A percentile compares a stretch with the other conserved stretches of the same genome.
phyloP scores from a whole-genome alignment of 2,797 vertebrate genomes.

The Craterocephalus amniculus region DNA sequence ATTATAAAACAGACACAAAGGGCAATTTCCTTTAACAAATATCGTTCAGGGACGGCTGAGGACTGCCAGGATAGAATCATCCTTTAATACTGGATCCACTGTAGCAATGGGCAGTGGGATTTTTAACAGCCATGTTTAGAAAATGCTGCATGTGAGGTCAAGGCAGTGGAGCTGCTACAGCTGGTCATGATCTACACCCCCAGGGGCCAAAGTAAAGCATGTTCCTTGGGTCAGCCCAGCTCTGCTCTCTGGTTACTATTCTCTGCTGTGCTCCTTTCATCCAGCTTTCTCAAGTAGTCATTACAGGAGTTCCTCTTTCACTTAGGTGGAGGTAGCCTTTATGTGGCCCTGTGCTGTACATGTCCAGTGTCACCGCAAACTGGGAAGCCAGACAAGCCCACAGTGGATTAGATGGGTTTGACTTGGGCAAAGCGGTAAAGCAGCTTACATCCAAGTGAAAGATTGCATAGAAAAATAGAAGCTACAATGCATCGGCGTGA shows the following conservation, averaged over 20 bases:
- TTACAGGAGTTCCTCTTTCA: slow-evolving; percentile 66
- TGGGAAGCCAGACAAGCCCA: slow-evolving; percentile 19
- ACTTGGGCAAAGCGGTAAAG: slow-evolving; percentile 34
- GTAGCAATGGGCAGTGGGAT: slow-evolving; percentile 17
- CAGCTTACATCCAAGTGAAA: slow-evolving; percentile 43
- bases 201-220: slow-evolving; percentile 60
- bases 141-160: slow-evolving; percentile 40
- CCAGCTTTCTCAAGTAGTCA: slow-evolving; percentile 69
- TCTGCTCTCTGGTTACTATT: slow-evolving; percentile 46
- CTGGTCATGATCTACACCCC: slow-evolving; percentile 78
- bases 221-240: slow-evolving; percentile 68
- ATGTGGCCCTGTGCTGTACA: slow-evolving; percentile 43
- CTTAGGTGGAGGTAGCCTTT: slow-evolving; percentile 56
- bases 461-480: slow-evolving; percentile 23
- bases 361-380: slow-evolving; percentile 37
- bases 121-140: slow-evolving; percentile 45
- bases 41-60: slow-evolving; percentile 23
- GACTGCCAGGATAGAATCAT: slow-evolving; percentile 30
- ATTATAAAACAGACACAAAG: slow-evolving; percentile 46
- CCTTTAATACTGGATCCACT: slow-evolving; percentile 20
- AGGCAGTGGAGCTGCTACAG: slow-evolving; percentile 57
- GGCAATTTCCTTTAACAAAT: slow-evolving; percentile 29
- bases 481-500: slow-evolving; percentile 3
- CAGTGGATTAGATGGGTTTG: slow-evolving; percentile 56
- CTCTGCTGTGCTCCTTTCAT: slow-evolving; percentile 65